These are phyloP conservation scores for Anoplius nigerrimus DNA, from an alignment of 2,888 invertebrate species.

Conservation along the genomic window DNA sequence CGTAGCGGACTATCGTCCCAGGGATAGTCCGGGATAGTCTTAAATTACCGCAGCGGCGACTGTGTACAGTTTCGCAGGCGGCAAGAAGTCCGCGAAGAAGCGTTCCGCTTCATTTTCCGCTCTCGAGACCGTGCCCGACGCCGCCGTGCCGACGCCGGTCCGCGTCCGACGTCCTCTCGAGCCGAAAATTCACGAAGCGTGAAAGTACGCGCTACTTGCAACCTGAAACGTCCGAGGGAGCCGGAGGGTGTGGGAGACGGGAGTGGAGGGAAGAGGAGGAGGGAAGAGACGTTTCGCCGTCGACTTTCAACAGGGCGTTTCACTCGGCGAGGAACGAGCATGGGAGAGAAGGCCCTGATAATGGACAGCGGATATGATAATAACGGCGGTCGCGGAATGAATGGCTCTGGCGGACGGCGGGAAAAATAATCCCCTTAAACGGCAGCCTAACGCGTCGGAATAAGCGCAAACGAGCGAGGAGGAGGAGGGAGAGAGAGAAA, in stretches of 20 bases:
- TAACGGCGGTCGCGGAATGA: too few relatives aligned
- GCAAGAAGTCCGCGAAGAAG: not conserved
- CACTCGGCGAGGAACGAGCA: too few relatives aligned
- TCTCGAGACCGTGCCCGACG: not conserved
- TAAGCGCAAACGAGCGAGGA: conserved; percentile 2
- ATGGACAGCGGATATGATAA: too few relatives aligned
- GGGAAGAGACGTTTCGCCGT: not conserved
- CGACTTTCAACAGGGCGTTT: too few relatives aligned
- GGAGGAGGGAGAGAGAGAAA: not conserved
- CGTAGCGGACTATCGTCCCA: not conserved
- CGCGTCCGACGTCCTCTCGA: too few relatives aligned
- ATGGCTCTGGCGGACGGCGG: too few relatives aligned
- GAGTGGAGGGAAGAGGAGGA: not conserved
- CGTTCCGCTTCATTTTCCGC: conserved; percentile 1
- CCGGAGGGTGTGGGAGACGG: not conserved
- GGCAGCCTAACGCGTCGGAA: too few relatives aligned
- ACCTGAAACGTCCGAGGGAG: too few relatives aligned
- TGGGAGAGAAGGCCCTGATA: too few relatives aligned
- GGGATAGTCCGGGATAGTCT: too few relatives aligned
- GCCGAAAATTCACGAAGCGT: conserved; percentile 7
- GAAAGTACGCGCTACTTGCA: conserved; percentile 1
- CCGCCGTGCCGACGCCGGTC: not conserved
- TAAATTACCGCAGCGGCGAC: not conserved
- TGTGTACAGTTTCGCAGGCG: not conserved
- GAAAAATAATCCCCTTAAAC: too few relatives aligned